Percentiles rank a stretch among this genome's conserved stretches.
phyloP scores from a whole-genome alignment of 2,797 vertebrate species.

The Parauchenoglanis punctatus region DNA sequence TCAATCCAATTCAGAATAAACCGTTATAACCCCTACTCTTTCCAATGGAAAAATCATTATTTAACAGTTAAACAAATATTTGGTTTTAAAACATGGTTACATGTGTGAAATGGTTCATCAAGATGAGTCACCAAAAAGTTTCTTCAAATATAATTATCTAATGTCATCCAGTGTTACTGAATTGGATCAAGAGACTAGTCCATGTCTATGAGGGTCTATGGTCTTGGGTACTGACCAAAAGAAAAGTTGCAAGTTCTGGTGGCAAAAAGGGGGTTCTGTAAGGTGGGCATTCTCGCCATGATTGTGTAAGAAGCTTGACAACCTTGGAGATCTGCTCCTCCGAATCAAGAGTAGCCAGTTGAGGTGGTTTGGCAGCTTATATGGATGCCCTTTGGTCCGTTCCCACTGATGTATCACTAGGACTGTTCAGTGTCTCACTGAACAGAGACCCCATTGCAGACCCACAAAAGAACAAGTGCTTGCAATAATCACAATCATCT shows the following conservation, averaged over 20 bases:
- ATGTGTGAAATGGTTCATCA: background rate
- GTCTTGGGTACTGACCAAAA: background rate
- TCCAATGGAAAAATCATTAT: background rate
- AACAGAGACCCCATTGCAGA: background rate
- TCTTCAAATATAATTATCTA: background rate
- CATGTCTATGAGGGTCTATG: background rate
- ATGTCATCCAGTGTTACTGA: background rate
- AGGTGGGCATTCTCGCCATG: background rate
- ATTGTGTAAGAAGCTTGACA: background rate
- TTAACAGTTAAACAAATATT: background rate
- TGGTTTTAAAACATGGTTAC: background rate
- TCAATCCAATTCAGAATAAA: background rate
- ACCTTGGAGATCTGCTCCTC: background rate
- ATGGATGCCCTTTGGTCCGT: background rate
- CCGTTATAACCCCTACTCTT: background rate
- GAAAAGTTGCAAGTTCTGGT: background rate
- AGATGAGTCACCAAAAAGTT: background rate
- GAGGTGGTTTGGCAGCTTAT: background rate
- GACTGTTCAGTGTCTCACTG: background rate
- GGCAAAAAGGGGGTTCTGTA: background rate
- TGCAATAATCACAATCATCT: constrained; percentile 37
- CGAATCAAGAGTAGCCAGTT: background rate
- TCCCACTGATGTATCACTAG: background rate
- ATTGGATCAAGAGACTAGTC: background rate
- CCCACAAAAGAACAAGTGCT: background rate